Base-by-base conservation (phyloP, 1,140 invertebrate species). In the Palaemon carinicauda region DNA sequence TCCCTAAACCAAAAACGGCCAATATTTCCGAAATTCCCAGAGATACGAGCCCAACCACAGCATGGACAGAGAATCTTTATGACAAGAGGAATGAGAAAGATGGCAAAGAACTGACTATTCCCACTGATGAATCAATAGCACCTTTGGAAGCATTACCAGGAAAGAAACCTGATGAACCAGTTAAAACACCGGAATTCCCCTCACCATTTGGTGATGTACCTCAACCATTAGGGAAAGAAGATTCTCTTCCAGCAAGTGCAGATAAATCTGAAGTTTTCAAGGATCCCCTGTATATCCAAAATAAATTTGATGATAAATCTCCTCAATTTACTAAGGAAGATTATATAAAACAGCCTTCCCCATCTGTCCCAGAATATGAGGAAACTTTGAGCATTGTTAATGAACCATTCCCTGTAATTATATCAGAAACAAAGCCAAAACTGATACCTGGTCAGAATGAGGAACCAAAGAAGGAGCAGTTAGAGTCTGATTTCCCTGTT, bases 61-160 rank as follows among this genome's bases (percentile, higher is more conserved):
- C 51, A 12, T 82, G 69, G 81, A 73, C 69, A 74, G 81, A 75
- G 19, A 19, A 56, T 33, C 24, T 82, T 29, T 75, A 85, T 33
- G 24, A 29, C 1, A 79, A 78, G 54, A 15, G 51, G 41, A 56
- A 77, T 50, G 24, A 15, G 19, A 5, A 5, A 21, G 41, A 5
- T 27, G 41, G 17, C 14, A 65, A 19, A 21, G 15, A 3, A 31
- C 12, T 19, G 15, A n/a, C 29, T 10, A 53, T 56, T 19, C 21
- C 54, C 5, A 21, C 73, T 50, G 74, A 85, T 14, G 24, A 31
- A 19, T 50, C 27, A 21, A 15, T 74, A 52, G 65, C 50, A 33
- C 21, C 69, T 3, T 21, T 69, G 14, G 14, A 21, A 41, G 17
- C 52, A 77, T 19, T 79, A 24, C 52, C 74, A 17, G 10, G 21